phyloP scores from a whole-genome alignment of 1,140 invertebrate species.

The Phocides pigmalion region DNA sequence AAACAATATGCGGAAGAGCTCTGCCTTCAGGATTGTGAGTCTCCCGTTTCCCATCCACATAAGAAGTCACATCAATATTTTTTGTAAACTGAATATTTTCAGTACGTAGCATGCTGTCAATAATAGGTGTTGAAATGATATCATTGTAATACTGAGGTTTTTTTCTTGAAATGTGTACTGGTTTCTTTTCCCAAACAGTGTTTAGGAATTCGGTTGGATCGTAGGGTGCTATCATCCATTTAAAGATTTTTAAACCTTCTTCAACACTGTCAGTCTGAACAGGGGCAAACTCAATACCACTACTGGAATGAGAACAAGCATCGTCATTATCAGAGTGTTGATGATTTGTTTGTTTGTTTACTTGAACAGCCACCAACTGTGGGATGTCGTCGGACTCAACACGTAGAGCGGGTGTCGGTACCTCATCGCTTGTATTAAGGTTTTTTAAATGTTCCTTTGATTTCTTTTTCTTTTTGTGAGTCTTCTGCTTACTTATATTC shows the following conservation, averaged over 20 bases:
- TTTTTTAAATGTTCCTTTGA: constrained; percentile 12
- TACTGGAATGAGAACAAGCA: constrained; percentile 46
- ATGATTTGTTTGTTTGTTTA: not conserved
- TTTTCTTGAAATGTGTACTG: constrained; percentile 89
- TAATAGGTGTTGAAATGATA: constrained; percentile 89
- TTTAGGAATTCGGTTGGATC: constrained; percentile 86
- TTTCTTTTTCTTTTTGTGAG: constrained; percentile 24
- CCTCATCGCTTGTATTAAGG: not conserved
- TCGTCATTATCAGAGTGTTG: constrained; percentile 36
- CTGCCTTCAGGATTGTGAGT: constrained; percentile 93
- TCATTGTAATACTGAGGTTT: constrained; percentile 88
- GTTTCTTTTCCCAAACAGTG: constrained; percentile 91
- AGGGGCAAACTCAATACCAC: constrained; percentile 61
- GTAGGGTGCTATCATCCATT: constrained; percentile 89
- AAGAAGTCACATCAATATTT: constrained; percentile 96
- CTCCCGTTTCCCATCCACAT: constrained; percentile 90
- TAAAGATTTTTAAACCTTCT: constrained; percentile 86
- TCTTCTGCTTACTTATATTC: constrained; percentile 56
- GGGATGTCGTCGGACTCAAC: constrained; percentile 55
- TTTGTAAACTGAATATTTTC: constrained; percentile 91
- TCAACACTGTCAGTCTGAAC: constrained; percentile 84
- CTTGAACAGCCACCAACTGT: constrained; percentile 38
- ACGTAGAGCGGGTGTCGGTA: constrained; percentile 4
- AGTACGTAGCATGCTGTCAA: constrained; percentile 91
- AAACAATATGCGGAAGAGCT: constrained; percentile 91